Conservation (phyloP, 2,888 invertebrate species). For the Aplocera efformata region DNA sequence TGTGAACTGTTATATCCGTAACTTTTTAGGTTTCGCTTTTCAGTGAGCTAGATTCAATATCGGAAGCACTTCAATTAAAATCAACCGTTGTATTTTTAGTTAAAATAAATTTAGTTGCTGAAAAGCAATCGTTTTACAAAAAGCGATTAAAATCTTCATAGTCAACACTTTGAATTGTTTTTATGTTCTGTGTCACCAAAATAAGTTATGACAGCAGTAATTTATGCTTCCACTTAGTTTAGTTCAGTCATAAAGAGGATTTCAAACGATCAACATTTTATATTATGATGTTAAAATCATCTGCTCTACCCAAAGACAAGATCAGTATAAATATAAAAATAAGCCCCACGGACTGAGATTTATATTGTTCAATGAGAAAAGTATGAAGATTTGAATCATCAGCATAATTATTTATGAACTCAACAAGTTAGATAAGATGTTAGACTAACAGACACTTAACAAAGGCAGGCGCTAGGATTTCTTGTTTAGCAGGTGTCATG, state of each 20-base stretch:
- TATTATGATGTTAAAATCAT: constrained; percentile 26
- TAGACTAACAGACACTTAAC: too few species aligned
- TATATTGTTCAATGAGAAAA: constrained; percentile 30
- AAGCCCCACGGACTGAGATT: constrained; percentile 25
- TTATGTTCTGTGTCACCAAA: constrained; percentile 1
- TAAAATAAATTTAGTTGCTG: too few species aligned
- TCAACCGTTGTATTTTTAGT: background rate
- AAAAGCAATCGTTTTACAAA: too few species aligned
- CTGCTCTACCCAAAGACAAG: constrained; percentile 20
- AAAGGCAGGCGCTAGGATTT: too few species aligned
- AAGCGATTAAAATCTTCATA: background rate
- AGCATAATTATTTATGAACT: too few species aligned
- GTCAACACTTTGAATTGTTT: constrained; percentile 1
- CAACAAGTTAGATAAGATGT: too few species aligned
- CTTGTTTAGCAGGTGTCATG: too few species aligned
- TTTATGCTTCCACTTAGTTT: constrained; percentile 13
- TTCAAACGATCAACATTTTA: constrained; percentile 16
- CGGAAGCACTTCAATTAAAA: constrained; percentile 1
- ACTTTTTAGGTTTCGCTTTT: constrained; percentile 28
- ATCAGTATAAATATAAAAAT: constrained; percentile 25
- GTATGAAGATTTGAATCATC: too few species aligned
- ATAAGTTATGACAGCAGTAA: constrained; percentile 8
- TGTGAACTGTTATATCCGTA: constrained; percentile 35
- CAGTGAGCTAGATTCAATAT: constrained; percentile 1
- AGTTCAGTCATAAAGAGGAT: constrained; percentile 11